phyloP scores from a whole-genome alignment of 1,140 invertebrate genomes.

The Drosophila pectinifera region DNA sequence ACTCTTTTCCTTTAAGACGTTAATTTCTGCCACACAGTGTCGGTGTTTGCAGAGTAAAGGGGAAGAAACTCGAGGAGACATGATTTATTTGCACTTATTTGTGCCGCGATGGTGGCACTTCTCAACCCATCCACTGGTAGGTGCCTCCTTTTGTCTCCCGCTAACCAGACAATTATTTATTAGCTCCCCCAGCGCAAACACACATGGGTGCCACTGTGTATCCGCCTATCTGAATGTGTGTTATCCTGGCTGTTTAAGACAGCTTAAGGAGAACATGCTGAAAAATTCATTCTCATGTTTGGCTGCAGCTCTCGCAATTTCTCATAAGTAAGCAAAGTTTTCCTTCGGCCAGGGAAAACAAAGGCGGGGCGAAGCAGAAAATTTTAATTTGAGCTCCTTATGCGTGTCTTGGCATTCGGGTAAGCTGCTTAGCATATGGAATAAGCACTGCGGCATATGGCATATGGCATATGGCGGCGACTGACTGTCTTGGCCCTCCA shows the following conservation, averaged over 20 bases:
- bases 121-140: conserved; percentile 60
- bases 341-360: conserved; percentile 23
- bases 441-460: conserved; percentile 19
- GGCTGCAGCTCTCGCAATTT: conserved; percentile 74
- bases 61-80: conserved; percentile 19
- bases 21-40: conserved; percentile 60
- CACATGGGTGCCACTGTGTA: conserved; percentile 27
- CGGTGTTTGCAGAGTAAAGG: conserved; percentile 6
- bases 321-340: conserved; percentile 70
- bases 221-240: conserved; percentile 37
- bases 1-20: conserved; percentile 38
- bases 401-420: conserved; percentile 55
- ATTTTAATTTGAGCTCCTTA: conserved; percentile 80
- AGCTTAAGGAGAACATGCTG: conserved; percentile 67
- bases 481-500: conserved; percentile 27
- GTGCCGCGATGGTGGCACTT: conserved; percentile 51
- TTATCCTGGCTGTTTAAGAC: conserved; percentile 75
- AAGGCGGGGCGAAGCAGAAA: conserved; percentile 31
- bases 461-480: conserved; percentile 40
- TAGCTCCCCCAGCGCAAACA: conserved; percentile 55
- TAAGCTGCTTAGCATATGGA: conserved; percentile 73
- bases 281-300: conserved; percentile 82
- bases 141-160: conserved; percentile 63
- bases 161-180: conserved; percentile 81
- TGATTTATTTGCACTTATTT: conserved; percentile 78